Evolutionary conservation across 1,140 invertebrate genomes (phyloP).

Genomic region (Whitmania pigra): DNA sequence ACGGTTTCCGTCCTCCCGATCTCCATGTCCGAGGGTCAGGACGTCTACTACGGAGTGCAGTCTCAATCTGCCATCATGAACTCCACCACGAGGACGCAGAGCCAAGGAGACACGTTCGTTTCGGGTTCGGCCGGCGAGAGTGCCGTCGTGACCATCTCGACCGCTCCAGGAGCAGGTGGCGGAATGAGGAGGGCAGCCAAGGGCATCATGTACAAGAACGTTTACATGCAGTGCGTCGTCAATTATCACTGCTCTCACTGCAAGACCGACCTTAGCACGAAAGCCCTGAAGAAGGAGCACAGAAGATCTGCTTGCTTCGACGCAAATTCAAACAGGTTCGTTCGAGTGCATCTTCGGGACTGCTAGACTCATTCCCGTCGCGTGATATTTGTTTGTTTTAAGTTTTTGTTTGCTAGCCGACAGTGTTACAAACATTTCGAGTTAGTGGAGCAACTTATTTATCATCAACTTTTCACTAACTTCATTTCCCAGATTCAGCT

Average conservation of each 20-base stretch:
- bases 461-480: too few relatives aligned
- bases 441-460: too few relatives aligned
- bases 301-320: slow-evolving; percentile 11
- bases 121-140: neutral
- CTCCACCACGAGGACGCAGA: neutral
- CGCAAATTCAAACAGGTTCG: slow-evolving; percentile 13
- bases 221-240: slow-evolving; percentile 21
- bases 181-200: neutral
- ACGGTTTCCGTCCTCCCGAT: too few relatives aligned
- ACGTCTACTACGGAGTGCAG: too few relatives aligned
- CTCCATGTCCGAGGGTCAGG: too few relatives aligned
- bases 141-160: neutral
- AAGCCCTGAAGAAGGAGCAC: slow-evolving; percentile 16
- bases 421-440: too few relatives aligned
- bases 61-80: too few relatives aligned
- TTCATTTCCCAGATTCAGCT: neutral
- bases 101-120: neutral
- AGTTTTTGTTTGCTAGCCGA: too few relatives aligned
- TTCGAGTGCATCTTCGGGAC: neutral
- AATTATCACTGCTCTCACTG: slow-evolving; percentile 15
- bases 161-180: neutral
- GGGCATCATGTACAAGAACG: slow-evolving; percentile 21
- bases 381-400: too few relatives aligned
- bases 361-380: neutral
- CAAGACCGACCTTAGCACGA: slow-evolving; percentile 16